Evolutionary conservation across 2,888 invertebrate genomes (phyloP), one percentile per base, ranked within the genome.

Genomic region (Chloromyia formosa): DNA sequence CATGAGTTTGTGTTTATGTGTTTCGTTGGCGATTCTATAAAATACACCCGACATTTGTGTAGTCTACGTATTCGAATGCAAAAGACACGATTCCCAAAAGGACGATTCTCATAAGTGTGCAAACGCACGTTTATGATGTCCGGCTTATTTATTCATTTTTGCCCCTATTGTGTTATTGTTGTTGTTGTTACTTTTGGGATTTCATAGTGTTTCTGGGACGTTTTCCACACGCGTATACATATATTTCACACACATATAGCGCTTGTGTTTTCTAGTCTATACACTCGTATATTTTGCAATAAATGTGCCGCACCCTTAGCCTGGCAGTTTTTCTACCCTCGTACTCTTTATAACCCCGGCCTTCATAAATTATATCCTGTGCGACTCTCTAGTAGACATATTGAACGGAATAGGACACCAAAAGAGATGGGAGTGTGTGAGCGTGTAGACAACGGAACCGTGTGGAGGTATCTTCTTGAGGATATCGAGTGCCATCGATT

Each of bases 81-180:
- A 16, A n/a, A 12, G 1, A 23, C 27, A 23, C 23, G 40, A 56
- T 56, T 71, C 56, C 56, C 71, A 71, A 71, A 71, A 56, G 58
- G 71, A 71, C 56, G 18, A 56, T 71, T 71, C 71, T 54, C 42
- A 71, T 56, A 71, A 71, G 58, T 56, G 56, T 56, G 56, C 58
- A 56, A 54, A 71, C 56, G 56, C 71, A 71, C 71, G 71, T 71
- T 71, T 71, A 71, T 58, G 58, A 56, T 56, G 71, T 71, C 71
- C 71, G 56, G 71, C 69, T 69, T 71, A 71, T 71, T 71, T 58
- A 71, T 71, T 66, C 35, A 22, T 66, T 66, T 56, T 56, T 56
- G 10, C 18, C 20, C 20, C 10, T 20, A 20, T 20, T 49, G 12
- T 49, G 14, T 10, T 49, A 10, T 35, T 35, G 27, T 35, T 35